Percentiles rank a stretch among this genome's conserved stretches.
These are phyloP conservation scores for Psittacula cyanocephala DNA, from an alignment of 2,113 vertebrate genomes.

Conservation along the genomic window DNA sequence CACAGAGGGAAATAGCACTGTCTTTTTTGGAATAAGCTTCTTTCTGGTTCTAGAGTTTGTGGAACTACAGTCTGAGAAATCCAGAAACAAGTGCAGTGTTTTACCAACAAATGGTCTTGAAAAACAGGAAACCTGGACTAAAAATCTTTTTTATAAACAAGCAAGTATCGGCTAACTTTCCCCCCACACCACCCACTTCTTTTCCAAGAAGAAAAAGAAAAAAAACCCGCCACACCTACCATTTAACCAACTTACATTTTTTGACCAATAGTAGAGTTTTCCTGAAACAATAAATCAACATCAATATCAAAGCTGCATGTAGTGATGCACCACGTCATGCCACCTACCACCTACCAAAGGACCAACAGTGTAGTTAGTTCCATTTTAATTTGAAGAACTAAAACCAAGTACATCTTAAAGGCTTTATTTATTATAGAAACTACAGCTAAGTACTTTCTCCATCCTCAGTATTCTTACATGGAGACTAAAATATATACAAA, in stretches of 20 bases:
- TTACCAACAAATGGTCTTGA: background rate
- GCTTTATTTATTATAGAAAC: background rate
- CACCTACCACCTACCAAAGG: slow-evolving; percentile 89
- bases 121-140: background rate
- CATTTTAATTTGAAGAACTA: background rate
- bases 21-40: background rate
- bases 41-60: background rate
- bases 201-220: background rate
- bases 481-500: background rate
- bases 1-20: background rate
- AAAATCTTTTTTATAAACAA: background rate
- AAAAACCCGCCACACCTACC: background rate
- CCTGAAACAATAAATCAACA: slow-evolving; percentile 96
- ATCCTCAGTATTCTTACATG: background rate
- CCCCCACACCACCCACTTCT: fast-evolving
- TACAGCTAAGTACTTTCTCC: background rate
- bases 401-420: background rate
- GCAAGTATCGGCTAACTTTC: background rate
- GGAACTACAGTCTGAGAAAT: background rate
- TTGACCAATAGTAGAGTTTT: slow-evolving; percentile 98
- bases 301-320: slow-evolving; percentile 96
- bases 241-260: slow-evolving; percentile 87
- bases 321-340: slow-evolving; percentile 99
- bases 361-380: background rate
- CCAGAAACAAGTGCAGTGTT: background rate